These are phyloP conservation scores for Caenorhabditis afra DNA, from an alignment of 2,888 invertebrate species.

Conservation along the genomic window DNA sequence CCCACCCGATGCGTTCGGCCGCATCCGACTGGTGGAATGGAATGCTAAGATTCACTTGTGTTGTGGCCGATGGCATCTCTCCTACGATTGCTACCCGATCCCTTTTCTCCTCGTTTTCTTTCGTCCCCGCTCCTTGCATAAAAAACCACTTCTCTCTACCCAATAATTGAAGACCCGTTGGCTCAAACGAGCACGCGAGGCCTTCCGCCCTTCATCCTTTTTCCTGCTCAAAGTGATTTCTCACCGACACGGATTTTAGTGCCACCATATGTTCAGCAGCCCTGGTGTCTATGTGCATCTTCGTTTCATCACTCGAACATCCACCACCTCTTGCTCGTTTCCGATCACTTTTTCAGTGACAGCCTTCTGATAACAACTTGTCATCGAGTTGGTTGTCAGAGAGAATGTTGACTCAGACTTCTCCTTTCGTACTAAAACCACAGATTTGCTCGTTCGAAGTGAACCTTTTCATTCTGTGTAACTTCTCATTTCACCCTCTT, in stretches of 20 bases:
- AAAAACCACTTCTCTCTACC: slow-evolving; percentile 15
- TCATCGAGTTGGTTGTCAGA: neutral
- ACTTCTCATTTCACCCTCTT: slow-evolving; percentile 17
- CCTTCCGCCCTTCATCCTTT: neutral
- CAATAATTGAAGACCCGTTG: slow-evolving; percentile 23
- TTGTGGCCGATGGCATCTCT: slow-evolving; percentile 23
- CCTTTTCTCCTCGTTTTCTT: slow-evolving; percentile 15
- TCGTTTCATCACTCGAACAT: slow-evolving; percentile 1
- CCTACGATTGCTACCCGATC: slow-evolving; percentile 1
- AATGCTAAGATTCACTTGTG: slow-evolving; percentile 13
- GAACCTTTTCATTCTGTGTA: slow-evolving; percentile 24
- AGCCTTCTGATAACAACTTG: neutral
- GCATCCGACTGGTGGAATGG: neutral
- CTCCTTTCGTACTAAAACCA: slow-evolving; percentile 1
- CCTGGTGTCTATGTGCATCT: slow-evolving; percentile 18
- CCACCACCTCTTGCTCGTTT: too few species aligned
- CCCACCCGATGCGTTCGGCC: slow-evolving; percentile 27
- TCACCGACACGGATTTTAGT: slow-evolving; percentile 43
- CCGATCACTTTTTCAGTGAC: too few species aligned
- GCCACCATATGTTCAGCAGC: slow-evolving; percentile 46
- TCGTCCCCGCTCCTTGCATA: slow-evolving; percentile 1
- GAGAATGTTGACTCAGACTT: slow-evolving; percentile 3
- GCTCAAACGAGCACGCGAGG: too few species aligned
- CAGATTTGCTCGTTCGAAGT: slow-evolving; percentile 7
- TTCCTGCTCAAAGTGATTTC: slow-evolving; percentile 14